Evolutionary conservation across 2,797 vertebrate species (phyloP), one percentile per base, ranked within the genome.

Genomic region (Eremophila alpestris): DNA sequence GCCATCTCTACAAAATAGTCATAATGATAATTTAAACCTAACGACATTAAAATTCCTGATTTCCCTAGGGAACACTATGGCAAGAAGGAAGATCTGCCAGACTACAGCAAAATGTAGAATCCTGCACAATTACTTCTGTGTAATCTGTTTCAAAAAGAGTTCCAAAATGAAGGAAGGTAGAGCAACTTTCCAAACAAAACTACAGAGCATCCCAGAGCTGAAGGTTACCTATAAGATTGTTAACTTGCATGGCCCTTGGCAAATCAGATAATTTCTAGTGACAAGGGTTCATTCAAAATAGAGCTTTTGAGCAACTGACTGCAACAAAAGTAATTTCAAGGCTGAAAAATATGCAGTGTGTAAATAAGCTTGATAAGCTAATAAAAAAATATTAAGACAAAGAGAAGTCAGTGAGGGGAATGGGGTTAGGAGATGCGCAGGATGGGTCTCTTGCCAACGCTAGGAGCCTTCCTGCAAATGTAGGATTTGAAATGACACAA

Each of bases 391-490:
- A 12, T 38, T 70, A 76, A 83, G 32, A 40, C 10, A 21, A 52
- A 67, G 12, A 60, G 26, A 83, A 76, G 10, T 41, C 34, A 54
- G 13, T 22, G 13, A 60, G 27, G 45, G 15, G 84, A 67, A 8
- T 0, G 0, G 16, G 5, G 9, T 67, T 58, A 45, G 13, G 36
- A 75, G n/a, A 65, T 4, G 2, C 1, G 1, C 8, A 60, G 56
- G 10, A 56, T 0, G 0, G 9, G 10, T 22, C 10, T 32, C 11
- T 19, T 40, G n/a, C 0, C 2, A 63, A 11, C 34, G n/a, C 11
- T 34, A 6, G 32, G 22, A 21, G 43, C 16, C 49, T 49, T 18
- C 32, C 65, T 64, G 46, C 3, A 71, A 36, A 73, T 7, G 8
- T 18, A 55, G 16, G 23, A 76, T 73, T 90, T 76, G 58, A 89